These are phyloP conservation scores for Dorcus hopei DNA, from an alignment of 2,888 invertebrate genomes.

Conservation along the genomic window DNA sequence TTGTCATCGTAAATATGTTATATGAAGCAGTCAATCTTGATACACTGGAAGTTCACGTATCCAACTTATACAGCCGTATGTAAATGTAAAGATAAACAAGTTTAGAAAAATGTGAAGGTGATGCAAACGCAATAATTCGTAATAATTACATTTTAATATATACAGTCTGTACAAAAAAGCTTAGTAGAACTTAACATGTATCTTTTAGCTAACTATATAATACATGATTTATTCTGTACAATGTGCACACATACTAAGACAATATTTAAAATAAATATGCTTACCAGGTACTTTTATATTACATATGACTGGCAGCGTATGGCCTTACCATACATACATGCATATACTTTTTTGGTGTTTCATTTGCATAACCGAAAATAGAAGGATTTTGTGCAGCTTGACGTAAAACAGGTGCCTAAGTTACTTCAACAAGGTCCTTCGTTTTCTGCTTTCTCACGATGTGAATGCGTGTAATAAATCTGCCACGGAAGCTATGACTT, in stretches of 20 bases:
- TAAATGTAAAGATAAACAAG: conserved; percentile 2
- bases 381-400: no score
- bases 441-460: no score
- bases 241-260: conserved; percentile 18
- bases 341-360: neutral
- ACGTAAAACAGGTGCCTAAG: no score
- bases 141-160: conserved; percentile 19
- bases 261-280: conserved; percentile 17
- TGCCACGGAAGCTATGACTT: no score
- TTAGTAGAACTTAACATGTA: conserved; percentile 13
- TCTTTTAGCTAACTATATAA: conserved; percentile 10
- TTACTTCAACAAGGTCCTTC: no score
- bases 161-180: conserved; percentile 21
- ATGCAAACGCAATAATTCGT: conserved; percentile 3
- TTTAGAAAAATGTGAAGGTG: conserved; percentile 6
- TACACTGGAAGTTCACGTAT: neutral
- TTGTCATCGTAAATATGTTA: conserved; percentile 11
- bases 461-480: no score
- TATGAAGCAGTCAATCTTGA: conserved; percentile 12
- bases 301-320: conserved; percentile 15
- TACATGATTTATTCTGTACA: conserved; percentile 14
- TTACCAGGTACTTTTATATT: conserved; percentile 20
- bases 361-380: no score
- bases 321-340: neutral
- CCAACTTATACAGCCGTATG: no score